phyloP scores from a whole-genome alignment of 2,797 vertebrate genomes.

The Oophaga sylvatica region DNA sequence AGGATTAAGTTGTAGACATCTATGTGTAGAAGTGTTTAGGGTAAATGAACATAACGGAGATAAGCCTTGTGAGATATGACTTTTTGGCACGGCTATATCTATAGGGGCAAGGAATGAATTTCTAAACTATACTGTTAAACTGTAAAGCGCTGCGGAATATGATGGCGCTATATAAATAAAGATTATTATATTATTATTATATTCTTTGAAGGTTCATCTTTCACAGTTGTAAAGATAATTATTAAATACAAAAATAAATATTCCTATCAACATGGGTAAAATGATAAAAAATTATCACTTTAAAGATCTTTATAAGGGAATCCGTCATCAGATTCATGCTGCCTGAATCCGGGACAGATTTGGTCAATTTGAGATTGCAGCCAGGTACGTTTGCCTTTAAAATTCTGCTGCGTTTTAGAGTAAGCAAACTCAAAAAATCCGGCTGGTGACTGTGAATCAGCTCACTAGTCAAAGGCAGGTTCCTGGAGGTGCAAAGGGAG shows the following conservation, averaged over 20 bases:
- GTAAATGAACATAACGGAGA: neutral
- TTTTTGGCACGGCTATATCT: neutral
- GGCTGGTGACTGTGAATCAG: too few species aligned
- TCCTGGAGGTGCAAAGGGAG: too few species aligned
- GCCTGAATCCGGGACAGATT: neutral
- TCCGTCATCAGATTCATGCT: too few species aligned
- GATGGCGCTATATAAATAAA: too few species aligned
- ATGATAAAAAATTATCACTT: neutral
- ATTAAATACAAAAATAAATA: neutral
- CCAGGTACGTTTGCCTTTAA: too few species aligned
- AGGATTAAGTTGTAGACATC: slow-evolving; percentile 12
- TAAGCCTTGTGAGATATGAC: neutral
- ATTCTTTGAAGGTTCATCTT: neutral
- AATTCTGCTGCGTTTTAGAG: too few species aligned
- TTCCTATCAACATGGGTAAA: neutral
- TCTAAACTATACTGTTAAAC: too few species aligned
- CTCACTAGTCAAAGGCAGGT: too few species aligned
- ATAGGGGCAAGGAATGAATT: slow-evolving; percentile 3
- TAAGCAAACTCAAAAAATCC: too few species aligned
- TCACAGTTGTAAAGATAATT: neutral
- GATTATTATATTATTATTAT: too few species aligned
- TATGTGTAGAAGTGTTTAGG: slow-evolving; percentile 6
- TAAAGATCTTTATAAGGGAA: neutral
- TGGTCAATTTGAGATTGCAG: neutral
- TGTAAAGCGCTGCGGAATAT: too few species aligned